Conservation (phyloP, 2,113 vertebrate species). For the Oryzias celebensis region DNA sequence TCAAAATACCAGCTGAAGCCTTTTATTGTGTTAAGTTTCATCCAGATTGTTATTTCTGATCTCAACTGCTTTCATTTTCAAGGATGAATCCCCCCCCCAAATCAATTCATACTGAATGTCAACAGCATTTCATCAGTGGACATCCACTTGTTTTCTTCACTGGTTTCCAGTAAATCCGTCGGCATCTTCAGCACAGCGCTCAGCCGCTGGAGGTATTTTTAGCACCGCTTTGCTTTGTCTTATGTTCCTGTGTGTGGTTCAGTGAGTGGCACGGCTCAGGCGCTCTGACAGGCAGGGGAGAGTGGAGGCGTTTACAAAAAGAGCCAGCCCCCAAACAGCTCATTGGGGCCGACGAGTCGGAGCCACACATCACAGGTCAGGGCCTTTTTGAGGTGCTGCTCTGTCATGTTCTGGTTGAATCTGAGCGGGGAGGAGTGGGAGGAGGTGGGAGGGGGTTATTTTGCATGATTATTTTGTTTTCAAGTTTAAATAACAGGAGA, state of each 20-base stretch:
- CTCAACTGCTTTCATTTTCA: neutral
- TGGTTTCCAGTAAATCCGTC: slow-evolving; percentile 60
- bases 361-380: slow-evolving; percentile 12
- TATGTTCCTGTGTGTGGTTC: slow-evolving; percentile 65
- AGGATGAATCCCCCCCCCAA: neutral
- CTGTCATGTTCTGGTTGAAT: neutral
- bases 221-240: slow-evolving; percentile 47
- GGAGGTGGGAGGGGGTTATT: neutral
- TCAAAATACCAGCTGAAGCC: slow-evolving; percentile 10
- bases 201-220: slow-evolving; percentile 53
- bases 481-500: neutral
- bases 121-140: slow-evolving; percentile 10
- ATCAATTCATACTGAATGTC: too few species aligned
- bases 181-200: slow-evolving; percentile 21
- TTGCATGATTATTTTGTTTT: neutral
- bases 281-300: slow-evolving; percentile 37
- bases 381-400: neutral
- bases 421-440: slow-evolving; percentile 4
- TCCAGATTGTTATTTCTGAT: too few species aligned
- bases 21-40: too few species aligned
- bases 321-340: slow-evolving; percentile 24
- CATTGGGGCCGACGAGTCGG: slow-evolving; percentile 11
- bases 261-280: slow-evolving; percentile 43
- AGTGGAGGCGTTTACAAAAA: slow-evolving; percentile 74
- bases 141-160: neutral